These are phyloP conservation scores for Vesta saturnalis DNA, from an alignment of 2,888 invertebrate genomes.

Conservation along the genomic window DNA sequence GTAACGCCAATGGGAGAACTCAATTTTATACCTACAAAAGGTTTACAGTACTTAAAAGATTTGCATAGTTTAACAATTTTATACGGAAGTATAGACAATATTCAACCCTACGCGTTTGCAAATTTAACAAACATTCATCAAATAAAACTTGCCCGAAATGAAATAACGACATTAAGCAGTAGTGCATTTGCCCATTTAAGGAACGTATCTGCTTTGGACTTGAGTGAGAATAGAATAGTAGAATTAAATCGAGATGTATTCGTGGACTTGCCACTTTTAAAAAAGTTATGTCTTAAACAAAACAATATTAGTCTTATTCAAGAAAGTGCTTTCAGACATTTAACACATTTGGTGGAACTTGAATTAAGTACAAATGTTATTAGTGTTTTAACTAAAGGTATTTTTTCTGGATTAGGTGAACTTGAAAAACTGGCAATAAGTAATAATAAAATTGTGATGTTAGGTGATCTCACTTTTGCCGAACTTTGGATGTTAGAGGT, in stretches of 20 bases:
- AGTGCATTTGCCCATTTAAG: slow-evolving; percentile 79
- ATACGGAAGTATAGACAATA: slow-evolving; percentile 76
- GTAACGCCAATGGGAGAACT: slow-evolving; percentile 76
- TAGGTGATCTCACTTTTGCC: slow-evolving; percentile 82
- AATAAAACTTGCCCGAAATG: slow-evolving; percentile 74
- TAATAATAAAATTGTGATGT: slow-evolving; percentile 77
- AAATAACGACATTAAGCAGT: slow-evolving; percentile 73
- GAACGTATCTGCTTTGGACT: slow-evolving; percentile 73
- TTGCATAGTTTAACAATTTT: slow-evolving; percentile 75
- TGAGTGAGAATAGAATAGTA: slow-evolving; percentile 80
- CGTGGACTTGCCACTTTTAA: slow-evolving; percentile 75
- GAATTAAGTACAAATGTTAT: slow-evolving; percentile 84
- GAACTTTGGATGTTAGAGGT: slow-evolving; percentile 78
- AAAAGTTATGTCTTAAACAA: slow-evolving; percentile 81
- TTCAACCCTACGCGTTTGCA: slow-evolving; percentile 78
- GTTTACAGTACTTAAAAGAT: slow-evolving; percentile 72
- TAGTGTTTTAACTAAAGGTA: slow-evolving; percentile 77
- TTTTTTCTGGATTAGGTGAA: slow-evolving; percentile 80
- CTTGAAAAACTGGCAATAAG: slow-evolving; percentile 79
- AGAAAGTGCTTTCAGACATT: slow-evolving; percentile 82
- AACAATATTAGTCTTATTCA: slow-evolving; percentile 88
- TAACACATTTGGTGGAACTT: slow-evolving; percentile 79
- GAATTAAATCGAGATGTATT: slow-evolving; percentile 80
- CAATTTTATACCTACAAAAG: slow-evolving; percentile 76
- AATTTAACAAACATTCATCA: slow-evolving; percentile 76